A percentile compares a stretch with the other conserved stretches of the same genome.
phyloP scores from a whole-genome alignment of 2,113 vertebrate genomes.

The Notechis scutatus region DNA sequence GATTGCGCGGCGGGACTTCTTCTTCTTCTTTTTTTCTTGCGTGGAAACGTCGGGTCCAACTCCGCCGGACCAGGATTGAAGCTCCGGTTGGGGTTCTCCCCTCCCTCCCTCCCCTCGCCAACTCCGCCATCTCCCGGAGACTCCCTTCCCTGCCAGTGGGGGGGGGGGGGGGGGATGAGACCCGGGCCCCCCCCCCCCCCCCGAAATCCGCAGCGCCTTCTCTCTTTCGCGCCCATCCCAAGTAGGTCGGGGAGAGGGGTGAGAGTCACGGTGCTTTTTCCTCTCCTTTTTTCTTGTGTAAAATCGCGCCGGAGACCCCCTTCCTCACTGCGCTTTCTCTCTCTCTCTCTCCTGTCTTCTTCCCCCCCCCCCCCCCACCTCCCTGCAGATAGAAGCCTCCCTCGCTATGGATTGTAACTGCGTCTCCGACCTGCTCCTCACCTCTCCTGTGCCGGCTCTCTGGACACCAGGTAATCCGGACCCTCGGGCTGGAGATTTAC shows the following conservation, averaged over 20 bases:
- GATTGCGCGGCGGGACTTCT: background rate
- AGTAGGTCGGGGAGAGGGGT: background rate
- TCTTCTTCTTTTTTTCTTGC: background rate
- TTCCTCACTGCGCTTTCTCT: background rate
- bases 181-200: background rate
- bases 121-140: background rate
- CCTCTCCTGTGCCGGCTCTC: slow-evolving; percentile 85
- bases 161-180: background rate
- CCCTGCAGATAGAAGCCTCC: slow-evolving; percentile 66
- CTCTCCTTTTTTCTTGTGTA: background rate
- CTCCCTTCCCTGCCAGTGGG: background rate
- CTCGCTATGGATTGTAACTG: slow-evolving; percentile 89
- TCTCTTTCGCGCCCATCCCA: background rate
- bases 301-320: background rate
- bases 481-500: background rate
- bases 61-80: background rate
- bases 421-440: slow-evolving; percentile 87
- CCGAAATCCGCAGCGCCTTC: background rate
- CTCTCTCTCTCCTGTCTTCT: background rate
- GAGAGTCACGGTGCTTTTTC: accelerated
- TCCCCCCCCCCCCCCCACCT: background rate
- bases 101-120: background rate
- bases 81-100: background rate
- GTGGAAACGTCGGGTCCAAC: background rate
- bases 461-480: slow-evolving; percentile 84